phyloP scores from a whole-genome alignment of 2,113 vertebrate genomes.

The Maccullochella peelii region DNA sequence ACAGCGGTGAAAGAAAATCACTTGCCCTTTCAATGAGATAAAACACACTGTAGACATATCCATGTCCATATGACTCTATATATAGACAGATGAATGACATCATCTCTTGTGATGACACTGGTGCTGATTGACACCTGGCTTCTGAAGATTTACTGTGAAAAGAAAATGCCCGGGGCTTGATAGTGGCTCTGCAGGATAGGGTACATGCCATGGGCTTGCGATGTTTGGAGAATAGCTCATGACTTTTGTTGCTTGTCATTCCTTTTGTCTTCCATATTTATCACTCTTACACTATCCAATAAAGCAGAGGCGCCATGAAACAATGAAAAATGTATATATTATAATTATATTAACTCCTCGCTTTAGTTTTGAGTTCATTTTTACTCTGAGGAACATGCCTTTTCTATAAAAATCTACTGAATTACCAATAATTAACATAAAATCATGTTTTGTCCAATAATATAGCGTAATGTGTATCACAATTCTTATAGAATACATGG shows the following conservation, averaged over 20 bases:
- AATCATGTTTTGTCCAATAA: neutral
- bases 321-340: neutral
- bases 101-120: slow-evolving; percentile 47
- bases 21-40: slow-evolving; percentile 72
- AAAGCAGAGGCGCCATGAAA: neutral
- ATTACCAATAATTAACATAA: neutral
- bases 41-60: slow-evolving; percentile 67
- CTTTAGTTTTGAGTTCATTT: slow-evolving; percentile 9
- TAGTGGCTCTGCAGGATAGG: neutral
- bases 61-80: slow-evolving; percentile 40
- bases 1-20: slow-evolving; percentile 72
- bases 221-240: slow-evolving; percentile 30
- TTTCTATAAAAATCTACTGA: neutral
- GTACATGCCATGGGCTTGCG: slow-evolving; percentile 7
- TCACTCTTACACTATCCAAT: neutral
- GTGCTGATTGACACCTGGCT: slow-evolving; percentile 51
- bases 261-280: slow-evolving; percentile 29
- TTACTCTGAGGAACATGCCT: neutral
- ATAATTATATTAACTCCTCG: neutral
- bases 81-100: slow-evolving; percentile 61
- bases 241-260: slow-evolving; percentile 36
- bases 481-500: neutral
- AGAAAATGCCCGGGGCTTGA: neutral
- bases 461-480: neutral
- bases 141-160: slow-evolving; percentile 49